Conservation (phyloP, 2,888 invertebrate genomes). For the Bedellia somnulentella region DNA sequence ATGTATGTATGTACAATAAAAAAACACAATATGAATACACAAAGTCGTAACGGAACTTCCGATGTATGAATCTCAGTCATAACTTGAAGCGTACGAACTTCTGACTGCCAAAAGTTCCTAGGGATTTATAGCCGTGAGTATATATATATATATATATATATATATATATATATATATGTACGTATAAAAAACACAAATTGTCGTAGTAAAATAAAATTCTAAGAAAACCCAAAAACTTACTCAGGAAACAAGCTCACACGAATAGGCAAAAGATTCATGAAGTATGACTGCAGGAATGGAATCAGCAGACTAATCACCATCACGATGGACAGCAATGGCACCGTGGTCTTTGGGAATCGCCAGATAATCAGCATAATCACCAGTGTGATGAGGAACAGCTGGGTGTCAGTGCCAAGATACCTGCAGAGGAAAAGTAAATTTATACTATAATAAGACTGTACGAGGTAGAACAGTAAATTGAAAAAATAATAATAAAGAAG, state of each 20-base stretch:
- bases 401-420: constrained; percentile 52
- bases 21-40: not conserved
- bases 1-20: too few relatives aligned
- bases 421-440: constrained; percentile 16
- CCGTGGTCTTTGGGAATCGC: constrained; percentile 40
- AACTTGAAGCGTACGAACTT: too few relatives aligned
- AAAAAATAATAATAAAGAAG: not conserved
- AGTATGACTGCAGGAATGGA: constrained; percentile 47
- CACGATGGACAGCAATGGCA: constrained; percentile 29
- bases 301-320: constrained; percentile 42
- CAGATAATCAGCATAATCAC: constrained; percentile 41
- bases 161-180: not conserved
- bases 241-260: constrained; percentile 47
- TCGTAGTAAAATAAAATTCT: not conserved
- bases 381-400: constrained; percentile 42
- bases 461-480: too few relatives aligned
- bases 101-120: too few relatives aligned
- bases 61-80: not conserved
- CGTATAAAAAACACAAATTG: not conserved
- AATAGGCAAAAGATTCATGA: constrained; percentile 45
- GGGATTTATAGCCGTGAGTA: too few relatives aligned
- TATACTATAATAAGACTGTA: too few relatives aligned
- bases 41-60: not conserved
- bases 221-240: constrained; percentile 23
- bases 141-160: not conserved